Percentiles rank a stretch among this genome's conserved stretches.
phyloP scores from a whole-genome alignment of 2,888 invertebrate species.

The Callinectes sapidus region DNA sequence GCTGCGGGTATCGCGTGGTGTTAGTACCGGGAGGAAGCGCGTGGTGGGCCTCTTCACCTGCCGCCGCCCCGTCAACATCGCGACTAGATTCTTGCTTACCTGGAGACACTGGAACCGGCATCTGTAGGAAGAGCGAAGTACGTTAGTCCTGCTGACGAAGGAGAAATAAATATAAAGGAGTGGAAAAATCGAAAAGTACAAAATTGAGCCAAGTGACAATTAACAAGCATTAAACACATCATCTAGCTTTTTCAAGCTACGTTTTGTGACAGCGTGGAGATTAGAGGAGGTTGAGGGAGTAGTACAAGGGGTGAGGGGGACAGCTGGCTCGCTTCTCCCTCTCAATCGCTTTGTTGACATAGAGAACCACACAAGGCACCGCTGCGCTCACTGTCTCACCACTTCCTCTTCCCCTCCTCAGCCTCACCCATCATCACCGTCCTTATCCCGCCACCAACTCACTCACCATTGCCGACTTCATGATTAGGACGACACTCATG shows the following conservation, averaged over 20 bases:
- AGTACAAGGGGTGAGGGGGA: background rate
- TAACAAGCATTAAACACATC: background rate
- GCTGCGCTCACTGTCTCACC: background rate
- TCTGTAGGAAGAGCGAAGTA: conserved; percentile 28
- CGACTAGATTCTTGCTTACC: conserved; percentile 46
- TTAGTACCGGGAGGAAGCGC: background rate
- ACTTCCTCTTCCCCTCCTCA: background rate
- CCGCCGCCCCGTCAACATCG: background rate
- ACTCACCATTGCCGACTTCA: background rate
- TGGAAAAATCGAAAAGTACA: background rate
- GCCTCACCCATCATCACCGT: background rate
- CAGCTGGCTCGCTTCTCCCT: background rate
- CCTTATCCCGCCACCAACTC: background rate
- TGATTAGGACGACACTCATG: too few relatives aligned
- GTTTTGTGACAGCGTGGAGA: background rate
- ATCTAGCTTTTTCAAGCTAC: background rate
- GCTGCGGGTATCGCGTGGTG: background rate
- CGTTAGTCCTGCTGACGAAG: background rate
- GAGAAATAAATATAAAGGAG: too few relatives aligned
- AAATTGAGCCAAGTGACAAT: background rate
- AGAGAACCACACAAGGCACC: background rate
- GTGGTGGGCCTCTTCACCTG: conserved; percentile 23
- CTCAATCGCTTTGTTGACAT: conserved; percentile 26
- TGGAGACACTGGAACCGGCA: conserved; percentile 69
- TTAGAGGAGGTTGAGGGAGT: background rate